Evolutionary conservation across 2,797 vertebrate species (phyloP), one percentile per base, ranked within the genome.

Genomic region (Hippoglossus hippoglossus): DNA sequence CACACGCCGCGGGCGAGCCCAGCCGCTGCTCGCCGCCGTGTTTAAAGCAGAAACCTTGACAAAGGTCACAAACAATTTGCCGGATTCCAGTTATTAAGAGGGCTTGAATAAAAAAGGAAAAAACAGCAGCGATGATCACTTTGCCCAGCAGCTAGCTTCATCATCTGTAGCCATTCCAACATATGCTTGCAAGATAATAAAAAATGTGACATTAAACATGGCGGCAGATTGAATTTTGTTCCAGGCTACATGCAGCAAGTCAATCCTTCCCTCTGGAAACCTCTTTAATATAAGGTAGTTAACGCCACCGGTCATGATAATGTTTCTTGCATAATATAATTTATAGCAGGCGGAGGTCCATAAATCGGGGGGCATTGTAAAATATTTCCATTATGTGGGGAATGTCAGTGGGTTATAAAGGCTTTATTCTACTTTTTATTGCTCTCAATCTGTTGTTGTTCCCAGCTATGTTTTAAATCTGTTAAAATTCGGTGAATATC

Each of bases 111-210:
- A 52, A 21, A 56, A 12, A 15, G 9, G 12, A 7, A 36, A 36
- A 50, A 57, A 65, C 10, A 21, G 50, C 66, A 4, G 52, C 59
- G 69, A 70, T 80, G 75, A 87, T 75, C 59, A 71, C 73, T 84
- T 79, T 87, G 94, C 95, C 97, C 94, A 94, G 96, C 90, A 97
- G 96, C 96, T 92, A 96, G 79, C 76, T 82, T 93, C 95, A 96
- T 96, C 95, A 96, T 96, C 94, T 96, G 95, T 94, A 96, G 95
- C 92, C 59, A 79, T 94, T 96, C 93, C 91, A 96, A 93, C 97
- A 98, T 98, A 98, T 98, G 97, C 95, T 98, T 87, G 89, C 89
- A 80, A 95, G 95, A 96, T 96, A 95, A 97, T 97, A 96, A 97
- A 97, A 49, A 49, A 95, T 88, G 94, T 90, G 95, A 91, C 93